Conservation (phyloP, 2,888 invertebrate genomes). For the Hypolimnas misippus region DNA sequence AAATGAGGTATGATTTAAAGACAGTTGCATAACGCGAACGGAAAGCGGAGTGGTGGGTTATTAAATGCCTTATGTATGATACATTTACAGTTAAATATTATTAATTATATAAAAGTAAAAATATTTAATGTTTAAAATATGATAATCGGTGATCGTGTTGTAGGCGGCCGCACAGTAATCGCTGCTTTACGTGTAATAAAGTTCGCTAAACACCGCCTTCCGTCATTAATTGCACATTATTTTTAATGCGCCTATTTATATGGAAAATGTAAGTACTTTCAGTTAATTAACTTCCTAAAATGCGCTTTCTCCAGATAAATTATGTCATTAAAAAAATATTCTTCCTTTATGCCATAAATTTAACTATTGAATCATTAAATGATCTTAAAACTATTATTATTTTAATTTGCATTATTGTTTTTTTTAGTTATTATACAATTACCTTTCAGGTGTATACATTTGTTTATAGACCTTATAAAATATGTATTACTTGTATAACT, state of each 20-base stretch:
- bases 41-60: no score
- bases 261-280: constrained; percentile 10
- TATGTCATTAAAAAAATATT: background rate
- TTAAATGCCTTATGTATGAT: no score
- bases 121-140: background rate
- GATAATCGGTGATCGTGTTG: background rate
- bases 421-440: no score
- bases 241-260: background rate
- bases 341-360: background rate
- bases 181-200: background rate
- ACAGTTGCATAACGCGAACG: no score
- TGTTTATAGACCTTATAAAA: no score
- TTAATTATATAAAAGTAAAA: no score
- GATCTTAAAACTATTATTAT: background rate
- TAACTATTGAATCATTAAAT: background rate
- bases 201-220: background rate
- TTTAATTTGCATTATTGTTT: no score
- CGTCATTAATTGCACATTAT: constrained; percentile 2
- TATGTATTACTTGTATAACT: no score
- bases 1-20: no score
- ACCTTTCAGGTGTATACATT: no score
- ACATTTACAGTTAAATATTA: no score
- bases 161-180: background rate
- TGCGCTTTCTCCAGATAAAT: constrained; percentile 5
- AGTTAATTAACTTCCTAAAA: constrained; percentile 3